Percentiles rank a stretch among this genome's conserved stretches.
Evolutionary conservation across 2,888 invertebrate species (phyloP).

Genomic region (Lasioglossum leucozonium): DNA sequence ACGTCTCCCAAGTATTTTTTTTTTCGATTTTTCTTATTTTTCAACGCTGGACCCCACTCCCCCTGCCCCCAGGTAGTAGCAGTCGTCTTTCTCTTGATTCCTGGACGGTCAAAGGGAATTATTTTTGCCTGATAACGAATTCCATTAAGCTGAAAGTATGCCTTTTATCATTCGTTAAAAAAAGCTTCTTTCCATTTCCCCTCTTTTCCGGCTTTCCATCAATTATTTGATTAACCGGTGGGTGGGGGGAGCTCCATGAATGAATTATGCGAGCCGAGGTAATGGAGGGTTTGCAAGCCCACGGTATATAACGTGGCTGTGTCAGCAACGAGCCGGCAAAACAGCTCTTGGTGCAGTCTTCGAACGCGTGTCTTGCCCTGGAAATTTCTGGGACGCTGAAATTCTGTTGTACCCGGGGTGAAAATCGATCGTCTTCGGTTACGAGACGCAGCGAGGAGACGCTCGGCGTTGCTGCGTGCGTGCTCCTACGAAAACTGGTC

Average conservation of each 20-base stretch:
- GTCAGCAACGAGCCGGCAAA: constrained; percentile 1
- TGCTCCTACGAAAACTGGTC: neutral
- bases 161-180: constrained; percentile 34
- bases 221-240: constrained; percentile 8
- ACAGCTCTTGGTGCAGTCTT: neutral
- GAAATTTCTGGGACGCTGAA: constrained; percentile 2
- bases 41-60: neutral
- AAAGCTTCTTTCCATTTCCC: constrained; percentile 15
- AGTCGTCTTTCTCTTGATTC: neutral
- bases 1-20: constrained; percentile 13
- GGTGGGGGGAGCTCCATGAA: no score
- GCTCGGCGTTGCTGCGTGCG: neutral
- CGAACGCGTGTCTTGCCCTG: constrained; percentile 5
- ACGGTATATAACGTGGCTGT: neutral
- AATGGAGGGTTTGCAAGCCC: constrained; percentile 8
- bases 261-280: constrained; percentile 17
- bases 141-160: constrained; percentile 52
- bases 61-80: neutral
- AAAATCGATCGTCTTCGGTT: neutral
- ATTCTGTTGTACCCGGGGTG: neutral
- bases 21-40: constrained; percentile 29
- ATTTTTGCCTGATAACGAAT: constrained; percentile 47
- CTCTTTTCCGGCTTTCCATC: constrained; percentile 10
- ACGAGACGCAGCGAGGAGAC: neutral
- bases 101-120: constrained; percentile 47